Evolutionary conservation across 2,888 invertebrate genomes (phyloP).

Genomic region (Nemotelus nigrinus): DNA sequence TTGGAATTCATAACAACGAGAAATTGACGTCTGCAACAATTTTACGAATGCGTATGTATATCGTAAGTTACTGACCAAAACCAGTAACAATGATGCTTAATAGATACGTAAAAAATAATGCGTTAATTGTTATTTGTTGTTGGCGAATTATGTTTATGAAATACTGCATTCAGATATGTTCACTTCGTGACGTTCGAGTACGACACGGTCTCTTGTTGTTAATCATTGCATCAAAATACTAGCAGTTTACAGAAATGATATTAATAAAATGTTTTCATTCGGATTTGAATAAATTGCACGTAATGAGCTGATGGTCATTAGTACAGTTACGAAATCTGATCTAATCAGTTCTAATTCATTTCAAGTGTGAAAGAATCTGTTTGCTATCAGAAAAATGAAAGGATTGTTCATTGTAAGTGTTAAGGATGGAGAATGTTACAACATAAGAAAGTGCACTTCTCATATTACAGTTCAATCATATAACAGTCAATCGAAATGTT

Average conservation of each 20-base stretch:
- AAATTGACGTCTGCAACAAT: no score
- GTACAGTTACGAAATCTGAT: constrained; percentile 5
- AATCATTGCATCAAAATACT: not conserved
- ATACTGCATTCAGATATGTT: not conserved
- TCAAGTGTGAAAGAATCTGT: no score
- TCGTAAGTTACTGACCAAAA: no score
- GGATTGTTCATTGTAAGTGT: not conserved
- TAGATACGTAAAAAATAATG: constrained; percentile 16
- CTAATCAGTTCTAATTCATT: not conserved
- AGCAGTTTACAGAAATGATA: constrained; percentile 1
- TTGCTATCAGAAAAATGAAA: not conserved
- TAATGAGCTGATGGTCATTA: not conserved
- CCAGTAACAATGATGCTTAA: not conserved
- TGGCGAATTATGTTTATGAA: constrained; percentile 7
- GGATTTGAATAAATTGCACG: constrained; percentile 18
- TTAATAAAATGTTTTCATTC: constrained; percentile 13
- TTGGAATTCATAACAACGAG: no score
- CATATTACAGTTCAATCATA: not conserved
- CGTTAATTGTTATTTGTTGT: not conserved
- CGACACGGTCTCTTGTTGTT: not conserved
- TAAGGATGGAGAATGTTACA: not conserved
- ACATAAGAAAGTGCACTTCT: not conserved
- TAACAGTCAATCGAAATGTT: not conserved
- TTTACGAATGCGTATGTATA: no score
- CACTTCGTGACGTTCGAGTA: not conserved